Evolutionary conservation across 2,888 invertebrate species (phyloP).

Genomic region (Artemia sinica): DNA sequence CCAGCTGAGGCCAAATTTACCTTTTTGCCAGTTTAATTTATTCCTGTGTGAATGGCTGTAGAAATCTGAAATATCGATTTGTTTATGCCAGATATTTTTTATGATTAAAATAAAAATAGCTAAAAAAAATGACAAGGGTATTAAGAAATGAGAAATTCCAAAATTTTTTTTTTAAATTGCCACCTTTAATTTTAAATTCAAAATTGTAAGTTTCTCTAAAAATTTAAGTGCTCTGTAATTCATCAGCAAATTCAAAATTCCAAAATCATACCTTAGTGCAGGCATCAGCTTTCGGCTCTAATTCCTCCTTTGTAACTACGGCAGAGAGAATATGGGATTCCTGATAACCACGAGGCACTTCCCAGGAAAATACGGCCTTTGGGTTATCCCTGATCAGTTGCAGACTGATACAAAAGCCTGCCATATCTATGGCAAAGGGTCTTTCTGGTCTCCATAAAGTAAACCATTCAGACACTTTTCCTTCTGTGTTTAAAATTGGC

Average conservation of each 20-base stretch:
- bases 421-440: constrained; percentile 94
- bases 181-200: constrained; percentile 16
- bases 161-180: no score
- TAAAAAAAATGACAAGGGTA: no score
- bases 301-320: constrained; percentile 46
- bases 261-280: constrained; percentile 51
- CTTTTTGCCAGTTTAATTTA: no score
- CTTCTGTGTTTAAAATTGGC: constrained; percentile 50
- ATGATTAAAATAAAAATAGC: no score
- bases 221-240: not conserved
- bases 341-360: constrained; percentile 71
- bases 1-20: no score
- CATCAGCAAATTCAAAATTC: not conserved
- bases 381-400: constrained; percentile 47
- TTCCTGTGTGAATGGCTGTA: no score
- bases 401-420: constrained; percentile 76
- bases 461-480: constrained; percentile 42
- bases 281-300: constrained; percentile 77
- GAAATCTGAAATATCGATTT: no score
- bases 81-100: no score
- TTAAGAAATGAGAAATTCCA: no score
- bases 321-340: constrained; percentile 66
- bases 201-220: not conserved
- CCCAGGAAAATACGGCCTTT: constrained; percentile 59
- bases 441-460: constrained; percentile 75